phyloP scores from a whole-genome alignment of 2,797 vertebrate genomes.

The Acestrorhynchus altus region DNA sequence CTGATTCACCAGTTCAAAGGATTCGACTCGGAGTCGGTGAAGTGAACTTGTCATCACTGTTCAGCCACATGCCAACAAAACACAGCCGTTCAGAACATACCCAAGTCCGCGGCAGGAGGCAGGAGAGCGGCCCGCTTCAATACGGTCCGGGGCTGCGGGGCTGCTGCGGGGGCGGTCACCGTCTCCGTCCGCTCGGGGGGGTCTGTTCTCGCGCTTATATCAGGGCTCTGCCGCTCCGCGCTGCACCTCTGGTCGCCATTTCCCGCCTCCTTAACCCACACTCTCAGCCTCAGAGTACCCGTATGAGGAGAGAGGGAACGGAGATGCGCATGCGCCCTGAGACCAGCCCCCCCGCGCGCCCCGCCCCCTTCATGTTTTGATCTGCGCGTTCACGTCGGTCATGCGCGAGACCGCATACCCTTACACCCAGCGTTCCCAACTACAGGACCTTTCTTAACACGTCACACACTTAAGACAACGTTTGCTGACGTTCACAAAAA shows the following conservation, averaged over 20 bases:
- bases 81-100: slow-evolving; percentile 43
- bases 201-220: slow-evolving; percentile 51
- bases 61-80: slow-evolving; percentile 18
- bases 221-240: slow-evolving; percentile 63
- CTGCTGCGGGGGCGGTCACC: slow-evolving; percentile 18
- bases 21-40: background rate
- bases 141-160: slow-evolving; percentile 19
- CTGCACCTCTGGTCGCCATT: slow-evolving; percentile 85
- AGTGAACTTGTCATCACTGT: slow-evolving; percentile 6
- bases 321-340: slow-evolving; percentile 56
- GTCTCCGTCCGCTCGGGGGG: slow-evolving; percentile 27
- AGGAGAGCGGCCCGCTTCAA: slow-evolving; percentile 31
- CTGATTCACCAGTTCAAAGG: background rate
- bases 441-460: background rate
- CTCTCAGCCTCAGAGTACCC: slow-evolving; percentile 74
- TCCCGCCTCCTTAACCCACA: slow-evolving; percentile 84
- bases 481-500: too few relatives aligned
- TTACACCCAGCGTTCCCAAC: too few relatives aligned
- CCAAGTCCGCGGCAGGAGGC: slow-evolving; percentile 28
- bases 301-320: slow-evolving; percentile 71
- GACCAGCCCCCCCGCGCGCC: slow-evolving; percentile 8
- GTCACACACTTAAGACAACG: too few relatives aligned
- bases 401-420: background rate
- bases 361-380: slow-evolving; percentile 39
- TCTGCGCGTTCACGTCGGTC: too few relatives aligned